A percentile compares a stretch with the other conserved stretches of the same genome.
Evolutionary conservation across 53 echinoderm and acorn worm species (phyloP).

Genomic region (Apostichopus leukothele): DNA sequence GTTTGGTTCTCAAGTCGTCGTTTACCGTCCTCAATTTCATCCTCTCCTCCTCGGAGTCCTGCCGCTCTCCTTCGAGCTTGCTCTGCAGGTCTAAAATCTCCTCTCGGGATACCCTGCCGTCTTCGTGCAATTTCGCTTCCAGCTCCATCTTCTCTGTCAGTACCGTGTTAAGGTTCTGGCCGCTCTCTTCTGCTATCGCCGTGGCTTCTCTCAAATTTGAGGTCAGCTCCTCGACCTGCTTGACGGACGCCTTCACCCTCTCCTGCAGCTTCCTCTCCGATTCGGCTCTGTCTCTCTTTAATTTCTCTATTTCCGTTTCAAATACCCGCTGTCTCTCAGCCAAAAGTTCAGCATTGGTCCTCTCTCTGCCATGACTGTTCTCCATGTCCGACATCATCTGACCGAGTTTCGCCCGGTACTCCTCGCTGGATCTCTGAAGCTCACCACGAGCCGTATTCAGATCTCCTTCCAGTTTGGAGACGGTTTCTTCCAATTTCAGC

Average conservation of each 20-base stretch:
- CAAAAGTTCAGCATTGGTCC: not conserved
- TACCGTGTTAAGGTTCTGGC: not conserved
- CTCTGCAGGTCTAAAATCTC: not conserved
- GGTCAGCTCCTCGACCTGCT: not conserved
- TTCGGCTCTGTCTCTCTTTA: not conserved
- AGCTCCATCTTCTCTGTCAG: slow-evolving; percentile 1
- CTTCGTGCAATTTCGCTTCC: not conserved
- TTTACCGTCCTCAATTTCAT: slow-evolving; percentile 11
- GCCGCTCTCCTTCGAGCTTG: not conserved
- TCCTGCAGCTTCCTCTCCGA: slow-evolving; percentile 23
- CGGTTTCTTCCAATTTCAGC: slow-evolving; percentile 23
- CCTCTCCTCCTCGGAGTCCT: slow-evolving; percentile 14
- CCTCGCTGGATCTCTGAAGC: not conserved
- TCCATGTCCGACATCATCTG: slow-evolving; percentile 6
- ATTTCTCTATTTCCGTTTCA: not conserved
- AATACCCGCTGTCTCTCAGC: not conserved
- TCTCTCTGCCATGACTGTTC: slow-evolving; percentile 1
- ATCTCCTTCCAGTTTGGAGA: slow-evolving; percentile 9
- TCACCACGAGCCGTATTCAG: slow-evolving; percentile 8
- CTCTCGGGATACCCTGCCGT: not conserved
- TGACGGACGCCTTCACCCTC: not conserved
- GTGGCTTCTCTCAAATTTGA: slow-evolving; percentile 20
- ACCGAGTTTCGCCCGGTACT: not conserved
- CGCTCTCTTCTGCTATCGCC: slow-evolving; percentile 15
- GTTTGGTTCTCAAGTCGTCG: not conserved